These are phyloP conservation scores for Tipula unca DNA, from an alignment of 2,888 invertebrate genomes.

Conservation along the genomic window DNA sequence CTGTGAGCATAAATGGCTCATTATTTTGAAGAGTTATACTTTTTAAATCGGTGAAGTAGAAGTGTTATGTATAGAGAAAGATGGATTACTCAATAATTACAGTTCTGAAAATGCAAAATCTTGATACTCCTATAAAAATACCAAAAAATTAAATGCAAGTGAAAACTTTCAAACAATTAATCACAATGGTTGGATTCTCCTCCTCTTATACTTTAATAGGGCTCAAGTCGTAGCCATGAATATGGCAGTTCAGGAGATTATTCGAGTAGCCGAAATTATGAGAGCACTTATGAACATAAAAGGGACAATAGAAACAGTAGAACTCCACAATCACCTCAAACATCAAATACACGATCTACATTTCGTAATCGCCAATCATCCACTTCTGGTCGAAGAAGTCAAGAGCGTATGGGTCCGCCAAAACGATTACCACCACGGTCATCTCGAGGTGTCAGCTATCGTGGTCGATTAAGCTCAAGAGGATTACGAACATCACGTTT, in stretches of 20 bases:
- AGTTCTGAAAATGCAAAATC: background rate
- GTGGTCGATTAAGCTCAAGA: constrained; percentile 27
- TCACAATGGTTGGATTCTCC: constrained; percentile 23
- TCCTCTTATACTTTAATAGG: constrained; percentile 29
- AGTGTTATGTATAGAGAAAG: background rate
- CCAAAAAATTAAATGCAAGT: background rate
- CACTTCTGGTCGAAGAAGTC: constrained; percentile 23
- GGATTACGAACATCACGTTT: constrained; percentile 31
- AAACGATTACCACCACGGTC: constrained; percentile 36
- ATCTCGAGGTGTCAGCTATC: constrained; percentile 32
- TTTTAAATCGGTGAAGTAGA: background rate
- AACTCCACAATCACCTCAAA: constrained; percentile 29
- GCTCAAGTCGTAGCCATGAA: constrained; percentile 28
- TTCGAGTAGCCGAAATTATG: constrained; percentile 29
- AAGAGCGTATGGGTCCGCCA: constrained; percentile 38
- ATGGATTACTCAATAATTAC: background rate
- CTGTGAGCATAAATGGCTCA: background rate
- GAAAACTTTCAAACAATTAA: background rate
- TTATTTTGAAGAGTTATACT: background rate
- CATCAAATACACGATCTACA: constrained; percentile 32
- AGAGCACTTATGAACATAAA: constrained; percentile 17
- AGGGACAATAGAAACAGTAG: constrained; percentile 14
- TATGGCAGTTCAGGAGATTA: constrained; percentile 21
- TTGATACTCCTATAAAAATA: background rate
- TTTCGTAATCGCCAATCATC: constrained; percentile 26